These are phyloP conservation scores for Chrysodeixis includens DNA, from an alignment of 2,888 invertebrate genomes.

Conservation along the genomic window DNA sequence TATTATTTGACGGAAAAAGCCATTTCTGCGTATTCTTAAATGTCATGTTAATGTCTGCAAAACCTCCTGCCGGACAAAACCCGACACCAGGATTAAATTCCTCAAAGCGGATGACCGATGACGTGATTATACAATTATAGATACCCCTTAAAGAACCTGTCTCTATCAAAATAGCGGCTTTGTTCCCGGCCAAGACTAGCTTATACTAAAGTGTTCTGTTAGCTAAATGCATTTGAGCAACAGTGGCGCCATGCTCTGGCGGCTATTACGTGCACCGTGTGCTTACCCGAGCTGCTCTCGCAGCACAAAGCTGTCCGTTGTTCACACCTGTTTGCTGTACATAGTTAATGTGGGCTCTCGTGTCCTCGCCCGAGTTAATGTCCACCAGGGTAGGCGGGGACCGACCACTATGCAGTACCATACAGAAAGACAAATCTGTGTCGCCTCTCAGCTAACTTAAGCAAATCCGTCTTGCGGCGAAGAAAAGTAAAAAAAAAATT, in stretches of 20 bases:
- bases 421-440: conserved; percentile 14
- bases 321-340: conserved; percentile 49
- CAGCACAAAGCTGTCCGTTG: not conserved
- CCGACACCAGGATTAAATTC: too few species aligned
- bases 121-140: too few species aligned
- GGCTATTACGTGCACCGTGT: not conserved
- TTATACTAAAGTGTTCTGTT: not conserved
- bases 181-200: not conserved
- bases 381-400: conserved; percentile 17
- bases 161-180: not conserved
- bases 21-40: too few species aligned
- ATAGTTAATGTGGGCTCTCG: conserved; percentile 47
- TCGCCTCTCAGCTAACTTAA: too few species aligned
- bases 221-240: not conserved
- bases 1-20: too few species aligned
- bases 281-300: not conserved
- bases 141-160: too few species aligned
- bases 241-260: not conserved
- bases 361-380: conserved; percentile 30
- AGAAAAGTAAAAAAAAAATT: too few species aligned
- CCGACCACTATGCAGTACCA: not conserved
- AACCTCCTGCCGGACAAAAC: too few species aligned
- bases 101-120: too few species aligned
- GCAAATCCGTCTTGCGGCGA: too few species aligned
- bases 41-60: too few species aligned